Evolutionary conservation across 92 coral and sea anemone species (phyloP), one percentile per base, ranked within the genome.

Genomic region (Pocillopora grandis): DNA sequence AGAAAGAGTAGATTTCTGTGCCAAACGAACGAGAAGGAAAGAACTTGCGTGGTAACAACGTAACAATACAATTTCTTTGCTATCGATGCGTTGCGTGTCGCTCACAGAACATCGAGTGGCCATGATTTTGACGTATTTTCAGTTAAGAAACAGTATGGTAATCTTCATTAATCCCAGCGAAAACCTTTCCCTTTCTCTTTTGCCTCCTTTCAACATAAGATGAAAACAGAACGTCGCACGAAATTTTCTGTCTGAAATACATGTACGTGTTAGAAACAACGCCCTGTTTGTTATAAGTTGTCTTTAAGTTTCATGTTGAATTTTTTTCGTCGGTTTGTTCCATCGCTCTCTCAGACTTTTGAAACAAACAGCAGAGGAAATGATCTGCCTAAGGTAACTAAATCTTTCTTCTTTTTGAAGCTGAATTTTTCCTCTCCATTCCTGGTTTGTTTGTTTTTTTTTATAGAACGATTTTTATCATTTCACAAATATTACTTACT

Each of bases 231-330:
- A 56, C 61, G 84, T 56, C 35, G 36, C 66, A 17, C 59, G 84
- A 80, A 16, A 17, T 69, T 80, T 80, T 80, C 71, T 18, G 85
- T 66, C 21, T 71, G 71, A 81, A 81, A 59, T 71, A 81, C 85
- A 1, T 81, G 85, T 71, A 81, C 85, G 3, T 81, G 85, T 81
- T 81, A 35, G 66, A 71, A 76, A 59, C 85, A 81, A 76, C 85
- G 85, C 85, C 85, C 85, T n/a, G 63, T 81, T 81, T n/a, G 78
- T 70, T 69, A 69, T 76, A 60, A 61, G 58, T 36, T 61, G 85
- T 68, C 15, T 18, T 35, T 42, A n/a, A 23, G n/a, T 59, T 78
- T 78, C 61, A 18, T 12, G 37, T 23, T 36, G 57, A 4, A 48
- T 19, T 71, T 59, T 80, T 71, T 60, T 62, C 49, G 66, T 71